Percentiles rank a stretch among this genome's conserved stretches.
Evolutionary conservation across 2,888 invertebrate species (phyloP).

Genomic region (Mesorhabditis sp.): DNA sequence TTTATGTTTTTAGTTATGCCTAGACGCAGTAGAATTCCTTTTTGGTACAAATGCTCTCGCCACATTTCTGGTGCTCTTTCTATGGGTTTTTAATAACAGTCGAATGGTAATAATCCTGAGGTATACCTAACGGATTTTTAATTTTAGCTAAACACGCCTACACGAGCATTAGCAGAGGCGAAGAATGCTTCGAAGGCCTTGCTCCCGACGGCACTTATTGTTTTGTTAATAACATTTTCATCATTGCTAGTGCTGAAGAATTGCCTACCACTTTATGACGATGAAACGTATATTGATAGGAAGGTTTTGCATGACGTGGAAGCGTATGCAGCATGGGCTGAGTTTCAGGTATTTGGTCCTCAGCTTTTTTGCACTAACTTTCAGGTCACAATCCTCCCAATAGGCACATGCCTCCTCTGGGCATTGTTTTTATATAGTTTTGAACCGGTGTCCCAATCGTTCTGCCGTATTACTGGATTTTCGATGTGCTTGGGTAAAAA

Average conservation of each 20-base stretch:
- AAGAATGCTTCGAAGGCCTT: not conserved
- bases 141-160: not conserved
- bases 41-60: conserved; percentile 2
- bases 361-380: not conserved
- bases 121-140: not conserved
- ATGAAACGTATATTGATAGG: not conserved
- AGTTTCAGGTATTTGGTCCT: not conserved
- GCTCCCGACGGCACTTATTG: not conserved
- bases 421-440: no score
- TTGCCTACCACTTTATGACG: conserved; percentile 1
- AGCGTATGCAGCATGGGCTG: not conserved
- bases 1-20: not conserved
- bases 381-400: no score
- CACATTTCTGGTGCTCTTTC: not conserved
- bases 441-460: no score
- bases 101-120: not conserved
- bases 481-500: not conserved
- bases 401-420: no score
- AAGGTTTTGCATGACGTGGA: not conserved
- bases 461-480: not conserved
- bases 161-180: not conserved
- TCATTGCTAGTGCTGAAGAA: not conserved
- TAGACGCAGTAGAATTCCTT: conserved; percentile 1
- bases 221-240: not conserved
- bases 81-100: not conserved